Conservation (phyloP, 2,113 vertebrate species). For the Notiomystis cincta region DNA sequence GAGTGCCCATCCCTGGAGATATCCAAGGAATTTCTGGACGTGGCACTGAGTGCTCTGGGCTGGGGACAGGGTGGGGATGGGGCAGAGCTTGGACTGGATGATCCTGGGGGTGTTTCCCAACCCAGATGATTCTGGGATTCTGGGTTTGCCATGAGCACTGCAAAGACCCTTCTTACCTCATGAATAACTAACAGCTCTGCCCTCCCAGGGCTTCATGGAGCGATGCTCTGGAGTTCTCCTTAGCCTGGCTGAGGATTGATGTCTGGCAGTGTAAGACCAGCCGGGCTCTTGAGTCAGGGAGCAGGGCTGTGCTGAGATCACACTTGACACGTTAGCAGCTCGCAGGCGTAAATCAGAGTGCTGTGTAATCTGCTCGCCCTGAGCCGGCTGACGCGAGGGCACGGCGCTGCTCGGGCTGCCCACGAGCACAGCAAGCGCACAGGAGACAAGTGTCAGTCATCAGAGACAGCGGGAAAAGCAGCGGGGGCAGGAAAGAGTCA, state of each 20-base stretch:
- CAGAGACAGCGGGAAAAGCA: background rate
- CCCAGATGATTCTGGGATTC: background rate
- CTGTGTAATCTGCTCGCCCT: slow-evolving; percentile 65
- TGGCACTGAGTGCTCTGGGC: background rate
- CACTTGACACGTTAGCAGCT: slow-evolving; percentile 59
- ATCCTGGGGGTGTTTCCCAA: background rate
- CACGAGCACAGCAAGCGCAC: slow-evolving; percentile 27
- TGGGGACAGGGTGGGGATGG: background rate
- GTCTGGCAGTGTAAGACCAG: background rate
- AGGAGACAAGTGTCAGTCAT: slow-evolving; percentile 57
- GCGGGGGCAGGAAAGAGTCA: slow-evolving; percentile 13
- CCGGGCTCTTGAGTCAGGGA: slow-evolving; percentile 9
- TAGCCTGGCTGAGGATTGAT: slow-evolving; percentile 33
- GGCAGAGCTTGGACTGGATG: background rate
- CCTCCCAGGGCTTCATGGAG: background rate
- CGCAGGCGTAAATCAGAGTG: slow-evolving; percentile 59
- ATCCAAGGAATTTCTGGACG: background rate
- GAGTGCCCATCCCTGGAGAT: background rate
- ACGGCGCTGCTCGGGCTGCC: slow-evolving; percentile 33
- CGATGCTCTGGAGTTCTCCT: background rate
- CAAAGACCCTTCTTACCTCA: slow-evolving; percentile 1
- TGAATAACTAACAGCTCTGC: slow-evolving; percentile 22
- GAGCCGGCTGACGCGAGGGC: slow-evolving; percentile 49
- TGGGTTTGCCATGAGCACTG: background rate
- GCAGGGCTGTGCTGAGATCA: slow-evolving; percentile 53